Conservation (phyloP, 64 coral and sea anemone genomes). For the Stylophora pistillata region DNA sequence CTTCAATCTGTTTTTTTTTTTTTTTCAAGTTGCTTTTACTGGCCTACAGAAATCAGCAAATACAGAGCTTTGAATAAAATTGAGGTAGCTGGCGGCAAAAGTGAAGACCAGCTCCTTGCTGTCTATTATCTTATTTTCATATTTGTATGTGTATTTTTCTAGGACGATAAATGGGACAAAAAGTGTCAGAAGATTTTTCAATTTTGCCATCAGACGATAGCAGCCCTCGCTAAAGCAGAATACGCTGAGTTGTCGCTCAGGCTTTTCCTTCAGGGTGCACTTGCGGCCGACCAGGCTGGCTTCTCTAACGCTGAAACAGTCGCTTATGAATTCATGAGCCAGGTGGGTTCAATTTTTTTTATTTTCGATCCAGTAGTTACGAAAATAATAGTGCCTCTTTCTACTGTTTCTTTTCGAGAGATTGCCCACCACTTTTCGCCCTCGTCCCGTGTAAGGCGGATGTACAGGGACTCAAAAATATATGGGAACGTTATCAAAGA, state of each 20-base stretch:
- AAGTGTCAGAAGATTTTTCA: conserved; percentile 99
- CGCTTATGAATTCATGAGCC: conserved; percentile 99
- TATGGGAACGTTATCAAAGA: too few species aligned
- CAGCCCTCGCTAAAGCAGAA: conserved; percentile 92
- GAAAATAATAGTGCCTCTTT: too few species aligned
- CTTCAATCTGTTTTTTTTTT: too few species aligned
- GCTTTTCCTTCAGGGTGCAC: conserved; percentile 91
- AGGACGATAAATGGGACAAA: conserved; percentile 99
- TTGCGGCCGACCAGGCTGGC: conserved; percentile 75
- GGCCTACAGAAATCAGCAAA: too few species aligned
- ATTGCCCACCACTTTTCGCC: too few species aligned
- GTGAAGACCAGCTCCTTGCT: too few species aligned
- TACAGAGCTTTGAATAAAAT: too few species aligned
- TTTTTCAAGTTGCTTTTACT: neutral
- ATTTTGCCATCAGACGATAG: conserved; percentile 99
- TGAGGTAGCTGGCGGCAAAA: too few species aligned
- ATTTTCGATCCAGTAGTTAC: too few species aligned
- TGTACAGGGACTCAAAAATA: too few species aligned
- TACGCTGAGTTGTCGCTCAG: conserved; percentile 90
- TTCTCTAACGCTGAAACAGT: conserved; percentile 98
- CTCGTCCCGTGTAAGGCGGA: too few species aligned
- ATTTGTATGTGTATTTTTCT: neutral
- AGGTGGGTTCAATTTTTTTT: conserved; percentile 43
- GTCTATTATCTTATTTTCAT: neutral
- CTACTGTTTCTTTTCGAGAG: too few species aligned